Base-by-base conservation (phyloP, 2,797 vertebrate genomes). In the Merluccius polli region DNA sequence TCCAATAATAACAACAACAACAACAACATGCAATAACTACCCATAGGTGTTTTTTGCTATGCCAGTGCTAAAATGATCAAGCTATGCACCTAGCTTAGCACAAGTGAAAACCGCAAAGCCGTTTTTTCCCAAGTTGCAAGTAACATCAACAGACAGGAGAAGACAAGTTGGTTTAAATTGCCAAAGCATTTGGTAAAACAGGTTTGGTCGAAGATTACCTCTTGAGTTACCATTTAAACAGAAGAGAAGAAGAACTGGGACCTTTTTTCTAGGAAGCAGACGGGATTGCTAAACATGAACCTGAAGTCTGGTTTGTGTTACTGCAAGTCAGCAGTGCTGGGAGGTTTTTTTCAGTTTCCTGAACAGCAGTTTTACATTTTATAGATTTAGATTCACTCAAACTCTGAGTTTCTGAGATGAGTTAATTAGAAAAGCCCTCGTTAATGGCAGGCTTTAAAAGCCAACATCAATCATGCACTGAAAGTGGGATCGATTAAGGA, bases 291-390 rank as follows among this genome's bases (percentile, higher is more conserved):
- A 27, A 65, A 65, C 24, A 65, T 65, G 27, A 65, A 27, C 24
- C n/a, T 11, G 10, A 27, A 63, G n/a, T 63, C 59, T 65, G 59
- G 8, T 65, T 27, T 65, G 59, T 24, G 59, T 65, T 27, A 27
- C 0, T 3, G 8, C 59, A 27, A 8, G 59, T 27, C 59, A 27
- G 59, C n/a, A 27, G 11, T 12, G 59, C 2, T 1, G 59, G 59
- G 59, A 12, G 59, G n/a, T 59, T 59, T 59, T 9, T 8, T 2
- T 21, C n/a, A 15, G 5, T n/a, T 52, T 59, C n/a, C 52, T 9
- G 52, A 59, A 24, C 52, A 59, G 52, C 52, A 59, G 52, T 59
- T 59, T 59, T 59, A 59, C 52, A 59, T 59, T n/a, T 59, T 24
- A 10, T 65, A 0, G 59, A 27, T 65, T 65, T 63, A 59, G 48